These are phyloP conservation scores for Petrophora chlorosata DNA, from an alignment of 2,888 invertebrate genomes.

Conservation along the genomic window DNA sequence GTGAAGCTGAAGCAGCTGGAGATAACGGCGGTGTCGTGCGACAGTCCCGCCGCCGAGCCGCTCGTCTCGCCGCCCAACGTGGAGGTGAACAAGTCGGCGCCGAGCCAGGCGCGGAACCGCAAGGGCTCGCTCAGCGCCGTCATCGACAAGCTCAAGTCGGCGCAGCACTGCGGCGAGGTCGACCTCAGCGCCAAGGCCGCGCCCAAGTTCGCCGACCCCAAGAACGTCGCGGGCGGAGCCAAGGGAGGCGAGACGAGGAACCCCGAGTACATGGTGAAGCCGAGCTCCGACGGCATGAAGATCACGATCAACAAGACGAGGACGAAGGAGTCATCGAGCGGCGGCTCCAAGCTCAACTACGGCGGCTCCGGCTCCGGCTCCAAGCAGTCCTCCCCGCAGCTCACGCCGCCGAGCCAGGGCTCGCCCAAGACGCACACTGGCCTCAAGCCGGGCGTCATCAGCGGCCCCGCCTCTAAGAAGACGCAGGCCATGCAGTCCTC, in stretches of 20 bases:
- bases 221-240: constrained; percentile 67
- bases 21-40: constrained; percentile 82
- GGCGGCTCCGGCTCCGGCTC: constrained; percentile 71
- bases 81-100: constrained; percentile 85
- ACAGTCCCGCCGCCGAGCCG: constrained; percentile 71
- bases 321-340: constrained; percentile 86
- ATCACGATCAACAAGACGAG: constrained; percentile 95
- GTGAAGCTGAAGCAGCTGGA: constrained; percentile 88
- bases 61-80: constrained; percentile 79
- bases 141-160: constrained; percentile 93
- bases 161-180: constrained; percentile 86
- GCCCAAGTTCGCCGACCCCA: constrained; percentile 75
- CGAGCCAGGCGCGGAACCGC: constrained; percentile 86
- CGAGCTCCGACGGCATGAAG: constrained; percentile 94
- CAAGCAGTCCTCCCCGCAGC: constrained; percentile 76
- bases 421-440: constrained; percentile 92
- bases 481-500: constrained; percentile 85
- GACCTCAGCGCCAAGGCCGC: constrained; percentile 76
- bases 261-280: constrained; percentile 95
- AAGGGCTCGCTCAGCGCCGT: constrained; percentile 92
- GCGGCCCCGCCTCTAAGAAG: constrained; percentile 94
- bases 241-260: constrained; percentile 84
- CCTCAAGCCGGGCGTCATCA: constrained; percentile 92
- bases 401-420: constrained; percentile 83
- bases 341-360: constrained; percentile 73